Base-by-base conservation (phyloP, 2,113 vertebrate species). In the Coryphaenoides rupestris region DNA sequence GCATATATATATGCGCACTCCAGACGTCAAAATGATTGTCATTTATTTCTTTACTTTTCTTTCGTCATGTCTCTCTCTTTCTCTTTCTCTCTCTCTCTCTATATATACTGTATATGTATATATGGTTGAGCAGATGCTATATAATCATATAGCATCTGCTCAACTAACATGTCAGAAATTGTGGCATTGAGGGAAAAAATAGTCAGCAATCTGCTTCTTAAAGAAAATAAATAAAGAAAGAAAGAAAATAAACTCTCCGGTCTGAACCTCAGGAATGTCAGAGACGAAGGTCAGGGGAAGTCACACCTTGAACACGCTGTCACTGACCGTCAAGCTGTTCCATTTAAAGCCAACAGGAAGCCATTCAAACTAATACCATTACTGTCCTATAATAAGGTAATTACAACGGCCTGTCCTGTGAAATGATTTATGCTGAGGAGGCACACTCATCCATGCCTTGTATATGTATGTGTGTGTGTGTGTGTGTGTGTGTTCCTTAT, bases 371-470 rank as follows among this genome's bases (percentile, higher is more conserved):
- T 72, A 56, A 62, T 60, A 72, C 68, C 64, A 75, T 81, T 73
- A 73, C 55, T 68, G 67, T 72, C 53, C 56, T 57, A 66, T 82
- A 78, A 78, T 74, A 28, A 68, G 58, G 72, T 80, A 78, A 82
- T 86, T 78, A 81, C 67, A 79, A 72, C 49, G 63, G 61, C 58
- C 74, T 71, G 72, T 69, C 74, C 76, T 68, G 65, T 69, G 64
- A 70, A 81, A 63, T 49, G 24, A 69, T 77, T 80, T 63, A 69
- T 72, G 78, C 78, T 67, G 76, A 81, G 60, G 67, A 66, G 63
- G 50, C 26, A 5, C 17, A 40, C 4, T 65, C 70, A 59, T 63
- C 28, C 72, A 72, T 82, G 76, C 72, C 74, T 69, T 60, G 19
- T 45, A 19, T 21, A 33, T 45, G 26, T 17, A 24, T 28, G 23